Percentiles rank a stretch among this genome's conserved stretches.
Evolutionary conservation across 2,113 vertebrate species (phyloP).

Genomic region (Synchiropus splendidus): DNA sequence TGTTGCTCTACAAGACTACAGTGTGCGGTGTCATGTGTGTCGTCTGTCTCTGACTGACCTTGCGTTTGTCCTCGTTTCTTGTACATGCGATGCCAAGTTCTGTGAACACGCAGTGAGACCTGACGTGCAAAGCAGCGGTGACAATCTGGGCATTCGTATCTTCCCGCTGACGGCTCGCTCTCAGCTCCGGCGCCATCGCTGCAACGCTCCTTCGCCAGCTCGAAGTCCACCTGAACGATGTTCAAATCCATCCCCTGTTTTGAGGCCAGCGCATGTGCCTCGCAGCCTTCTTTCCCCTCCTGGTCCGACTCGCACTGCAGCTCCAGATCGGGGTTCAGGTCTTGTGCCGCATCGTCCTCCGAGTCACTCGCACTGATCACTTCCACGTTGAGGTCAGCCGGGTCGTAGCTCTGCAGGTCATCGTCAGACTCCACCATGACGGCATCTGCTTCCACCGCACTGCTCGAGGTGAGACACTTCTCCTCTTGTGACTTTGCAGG

Average conservation of each 20-base stretch:
- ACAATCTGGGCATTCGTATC: slow-evolving; percentile 58
- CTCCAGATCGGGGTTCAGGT: slow-evolving; percentile 55
- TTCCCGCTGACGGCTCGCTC: slow-evolving; percentile 16
- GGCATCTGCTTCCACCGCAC: slow-evolving; percentile 7
- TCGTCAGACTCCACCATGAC: slow-evolving; percentile 26
- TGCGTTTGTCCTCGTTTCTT: slow-evolving; percentile 40
- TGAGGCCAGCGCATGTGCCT: slow-evolving; percentile 8
- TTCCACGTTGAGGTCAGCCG: slow-evolving; percentile 53
- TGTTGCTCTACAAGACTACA: slow-evolving; percentile 40
- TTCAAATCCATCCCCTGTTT: slow-evolving; percentile 59
- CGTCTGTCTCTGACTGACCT: slow-evolving; percentile 41
- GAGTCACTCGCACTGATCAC: slow-evolving; percentile 58
- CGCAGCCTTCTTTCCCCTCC: slow-evolving; percentile 32
- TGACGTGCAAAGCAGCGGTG: slow-evolving; percentile 55
- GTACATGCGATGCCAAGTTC: slow-evolving; percentile 57
- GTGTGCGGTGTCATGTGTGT: slow-evolving; percentile 47
- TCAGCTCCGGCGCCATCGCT: not conserved
- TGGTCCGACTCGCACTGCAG: slow-evolving; percentile 63
- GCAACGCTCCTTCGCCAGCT: slow-evolving; percentile 15
- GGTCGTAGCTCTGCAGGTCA: slow-evolving; percentile 39
- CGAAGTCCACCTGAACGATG: slow-evolving; percentile 60
- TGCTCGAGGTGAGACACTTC: not conserved
- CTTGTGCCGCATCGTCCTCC: slow-evolving; percentile 40
- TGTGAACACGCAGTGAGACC: slow-evolving; percentile 57
- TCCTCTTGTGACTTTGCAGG: slow-evolving; percentile 3